These are phyloP conservation scores for Lytechinus variegatus DNA, from an alignment of 35 echinoderm and acorn worm genomes.

Conservation along the genomic window DNA sequence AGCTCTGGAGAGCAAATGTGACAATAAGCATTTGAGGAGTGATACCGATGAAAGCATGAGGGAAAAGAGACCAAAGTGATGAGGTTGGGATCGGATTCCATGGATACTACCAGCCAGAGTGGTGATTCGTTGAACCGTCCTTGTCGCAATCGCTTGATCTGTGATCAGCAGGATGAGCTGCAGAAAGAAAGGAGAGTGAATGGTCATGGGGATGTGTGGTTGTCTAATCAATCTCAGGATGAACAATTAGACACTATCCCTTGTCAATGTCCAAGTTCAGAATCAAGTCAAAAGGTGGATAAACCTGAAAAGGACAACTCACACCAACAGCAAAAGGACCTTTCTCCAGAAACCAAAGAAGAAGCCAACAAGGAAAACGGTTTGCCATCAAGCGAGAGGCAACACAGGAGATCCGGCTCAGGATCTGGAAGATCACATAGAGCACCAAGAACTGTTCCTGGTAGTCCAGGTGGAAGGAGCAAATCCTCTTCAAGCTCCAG, in stretches of 20 bases:
- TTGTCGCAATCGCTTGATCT: conserved; percentile 58
- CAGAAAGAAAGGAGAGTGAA: conserved; percentile 37
- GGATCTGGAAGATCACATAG: conserved; percentile 72
- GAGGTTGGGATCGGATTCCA: conserved; percentile 93
- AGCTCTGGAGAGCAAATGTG: conserved; percentile 91
- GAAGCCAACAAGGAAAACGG: conserved; percentile 45
- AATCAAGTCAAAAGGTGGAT: conserved; percentile 27
- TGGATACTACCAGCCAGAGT: conserved; percentile 95
- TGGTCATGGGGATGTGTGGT: conserved; percentile 33
- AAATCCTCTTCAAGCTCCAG: conserved; percentile 87
- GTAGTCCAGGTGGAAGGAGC: conserved; percentile 78
- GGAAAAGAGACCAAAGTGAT: conserved; percentile 97
- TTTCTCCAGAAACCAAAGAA: conserved; percentile 30
- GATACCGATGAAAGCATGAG: conserved; percentile 95
- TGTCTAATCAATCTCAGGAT: conserved; percentile 32
- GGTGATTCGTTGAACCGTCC: conserved; percentile 86
- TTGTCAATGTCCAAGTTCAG: conserved; percentile 23
- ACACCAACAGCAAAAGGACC: conserved; percentile 7
- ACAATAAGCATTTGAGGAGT: conserved; percentile 90
- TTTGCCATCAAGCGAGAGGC: conserved; percentile 18
- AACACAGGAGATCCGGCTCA: conserved; percentile 43
- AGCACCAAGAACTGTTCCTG: conserved; percentile 89
- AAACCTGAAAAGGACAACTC: conserved; percentile 32
- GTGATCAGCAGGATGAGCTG: conserved; percentile 52
- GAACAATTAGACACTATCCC: conserved; percentile 50